phyloP scores from a whole-genome alignment of 2,888 invertebrate species.

The Apotomis betuletana region DNA sequence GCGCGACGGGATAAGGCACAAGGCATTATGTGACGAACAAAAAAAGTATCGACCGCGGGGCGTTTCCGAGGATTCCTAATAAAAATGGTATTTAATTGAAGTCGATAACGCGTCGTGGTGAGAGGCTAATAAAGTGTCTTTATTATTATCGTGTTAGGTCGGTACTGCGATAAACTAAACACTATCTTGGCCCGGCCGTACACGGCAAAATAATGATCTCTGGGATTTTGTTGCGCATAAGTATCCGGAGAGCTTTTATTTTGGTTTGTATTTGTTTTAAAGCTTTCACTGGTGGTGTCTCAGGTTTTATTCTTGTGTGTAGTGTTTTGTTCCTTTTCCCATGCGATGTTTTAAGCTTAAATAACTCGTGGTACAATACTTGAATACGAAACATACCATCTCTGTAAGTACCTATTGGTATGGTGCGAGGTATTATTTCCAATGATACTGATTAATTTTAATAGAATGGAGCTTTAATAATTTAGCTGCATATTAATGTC shows the following conservation, averaged over 20 bases:
- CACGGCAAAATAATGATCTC: conserved; percentile 50
- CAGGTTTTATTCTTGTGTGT: conserved; percentile 43
- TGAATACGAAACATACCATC: too few relatives aligned
- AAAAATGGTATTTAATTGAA: conserved; percentile 83
- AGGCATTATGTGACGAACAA: conserved; percentile 60
- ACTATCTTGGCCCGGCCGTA: conserved; percentile 40
- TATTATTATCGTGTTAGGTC: conserved; percentile 78
- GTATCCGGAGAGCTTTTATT: conserved; percentile 27
- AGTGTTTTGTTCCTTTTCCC: conserved; percentile 21
- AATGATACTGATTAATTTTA: neutral
- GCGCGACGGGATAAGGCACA: conserved; percentile 57
- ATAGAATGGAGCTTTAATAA: neutral
- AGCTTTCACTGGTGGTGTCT: conserved; percentile 33
- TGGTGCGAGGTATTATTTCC: neutral
- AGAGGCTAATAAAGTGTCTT: conserved; percentile 79
- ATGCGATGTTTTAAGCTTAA: neutral
- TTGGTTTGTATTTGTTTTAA: conserved; percentile 30
- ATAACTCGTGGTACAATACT: neutral
- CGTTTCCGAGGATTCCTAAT: conserved; percentile 75
- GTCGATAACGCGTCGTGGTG: conserved; percentile 75
- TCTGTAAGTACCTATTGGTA: too few relatives aligned
- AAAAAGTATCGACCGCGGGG: conserved; percentile 67
- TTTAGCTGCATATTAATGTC: conserved; percentile 18
- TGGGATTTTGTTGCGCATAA: conserved; percentile 51
- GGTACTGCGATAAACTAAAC: conserved; percentile 65